phyloP scores from a whole-genome alignment of 2,888 invertebrate genomes.

The Eristalis arbustorum region DNA sequence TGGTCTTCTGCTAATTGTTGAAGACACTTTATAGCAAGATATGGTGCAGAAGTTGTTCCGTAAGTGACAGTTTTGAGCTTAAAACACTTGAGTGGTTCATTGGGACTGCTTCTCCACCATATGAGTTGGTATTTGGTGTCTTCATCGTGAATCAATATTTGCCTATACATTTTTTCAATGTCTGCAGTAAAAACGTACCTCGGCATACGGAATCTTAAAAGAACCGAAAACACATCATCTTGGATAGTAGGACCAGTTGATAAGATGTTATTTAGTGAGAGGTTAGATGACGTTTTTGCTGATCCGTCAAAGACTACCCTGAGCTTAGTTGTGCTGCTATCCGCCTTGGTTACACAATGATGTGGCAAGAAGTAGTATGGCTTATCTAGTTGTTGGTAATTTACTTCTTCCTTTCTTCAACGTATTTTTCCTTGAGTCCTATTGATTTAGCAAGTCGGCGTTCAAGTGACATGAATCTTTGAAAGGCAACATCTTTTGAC shows the following conservation, averaged over 20 bases:
- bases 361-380: constrained; percentile 5
- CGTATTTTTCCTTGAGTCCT: background rate
- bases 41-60: too few species aligned
- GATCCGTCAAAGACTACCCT: too few species aligned
- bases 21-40: too few species aligned
- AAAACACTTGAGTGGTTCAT: background rate
- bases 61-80: background rate
- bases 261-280: background rate
- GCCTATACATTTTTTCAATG: too few species aligned
- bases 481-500: constrained; percentile 3
- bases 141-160: too few species aligned
- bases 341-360: background rate
- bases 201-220: too few species aligned
- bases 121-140: background rate
- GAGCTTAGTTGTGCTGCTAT: too few species aligned
- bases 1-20: too few species aligned
- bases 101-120: background rate
- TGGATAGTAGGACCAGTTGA: too few species aligned
- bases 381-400: background rate
- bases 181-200: too few species aligned
- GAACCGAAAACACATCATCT: too few species aligned
- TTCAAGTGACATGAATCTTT: constrained; percentile 12
- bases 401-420: background rate
- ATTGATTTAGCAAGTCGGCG: constrained; percentile 9
- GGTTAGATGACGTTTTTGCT: too few species aligned